These are phyloP conservation scores for Arrhopalites spinosus DNA, from an alignment of 2,888 invertebrate species.

Conservation along the genomic window DNA sequence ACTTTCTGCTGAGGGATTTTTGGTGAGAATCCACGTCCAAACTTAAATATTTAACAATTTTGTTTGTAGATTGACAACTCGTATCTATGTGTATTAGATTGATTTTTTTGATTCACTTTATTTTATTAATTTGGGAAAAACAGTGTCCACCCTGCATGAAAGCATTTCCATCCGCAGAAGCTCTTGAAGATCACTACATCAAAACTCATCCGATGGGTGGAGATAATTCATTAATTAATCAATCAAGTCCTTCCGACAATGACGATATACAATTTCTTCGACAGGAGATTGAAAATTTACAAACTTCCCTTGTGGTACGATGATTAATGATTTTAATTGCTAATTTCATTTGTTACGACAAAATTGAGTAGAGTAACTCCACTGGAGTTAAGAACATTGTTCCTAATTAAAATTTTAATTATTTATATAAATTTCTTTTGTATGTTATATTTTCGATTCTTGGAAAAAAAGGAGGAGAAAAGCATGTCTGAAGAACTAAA, in stretches of 20 bases:
- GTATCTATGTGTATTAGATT: not conserved
- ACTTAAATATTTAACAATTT: slow-evolving; percentile 54
- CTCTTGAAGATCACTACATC: slow-evolving; percentile 59
- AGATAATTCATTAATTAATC: not conserved
- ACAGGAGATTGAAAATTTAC: slow-evolving; percentile 59
- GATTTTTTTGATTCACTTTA: not conserved
- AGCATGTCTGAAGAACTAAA: slow-evolving; percentile 60
- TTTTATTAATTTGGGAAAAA: no score
- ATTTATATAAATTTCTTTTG: no score
- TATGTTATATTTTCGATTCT: not conserved
- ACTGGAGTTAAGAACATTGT: not conserved
- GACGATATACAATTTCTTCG: slow-evolving; percentile 59
- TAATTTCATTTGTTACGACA: not conserved
- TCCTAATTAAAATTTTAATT: not conserved
- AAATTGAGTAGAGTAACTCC: not conserved
- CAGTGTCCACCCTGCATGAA: slow-evolving; percentile 61
- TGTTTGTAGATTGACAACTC: not conserved
- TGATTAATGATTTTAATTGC: not conserved
- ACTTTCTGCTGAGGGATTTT: slow-evolving; percentile 61
- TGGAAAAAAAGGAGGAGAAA: slow-evolving; percentile 60
- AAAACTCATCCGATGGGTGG: slow-evolving; percentile 49
- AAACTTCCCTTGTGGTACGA: slow-evolving; percentile 57
- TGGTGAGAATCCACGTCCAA: no score
- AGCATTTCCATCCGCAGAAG: slow-evolving; percentile 61
- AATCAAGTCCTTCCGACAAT: slow-evolving; percentile 22